Evolutionary conservation across 2,113 vertebrate genomes (phyloP), one percentile per base, ranked within the genome.

Genomic region (Tenebrosternarchus preto): DNA sequence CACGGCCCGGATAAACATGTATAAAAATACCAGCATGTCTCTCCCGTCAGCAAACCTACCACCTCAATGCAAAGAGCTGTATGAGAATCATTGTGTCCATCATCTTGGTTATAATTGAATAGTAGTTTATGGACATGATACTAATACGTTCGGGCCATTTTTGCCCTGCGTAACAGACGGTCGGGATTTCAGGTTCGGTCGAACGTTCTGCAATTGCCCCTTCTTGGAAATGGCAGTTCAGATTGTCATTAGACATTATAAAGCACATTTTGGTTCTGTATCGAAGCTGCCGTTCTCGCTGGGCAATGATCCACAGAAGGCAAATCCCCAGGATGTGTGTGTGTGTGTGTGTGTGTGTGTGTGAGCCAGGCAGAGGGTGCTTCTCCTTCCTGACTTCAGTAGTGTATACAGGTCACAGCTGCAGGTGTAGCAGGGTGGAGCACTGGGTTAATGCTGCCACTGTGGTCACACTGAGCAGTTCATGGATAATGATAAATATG

Each of bases 231-330:
- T 71, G 81, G 82, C 78, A 85, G 85, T 78, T 85, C 80, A 87
- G 92, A 93, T 92, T 93, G 90, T 93, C 92, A 88, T 83, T 87
- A 73, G 70, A 76, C 46, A 83, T 82, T 85, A 84, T 90, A 90
- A 92, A 91, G 89, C 92, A 90, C 84, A 84, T 85, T 85, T 88
- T 88, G 90, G 88, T 91, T 91, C 81, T 82, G 83, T 81, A 89
- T 84, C 71, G 77, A 78, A 80, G 70, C 12, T 60, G 29, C 36
- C 83, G 29, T 82, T 73, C 72, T 81, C 82, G 78, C 77, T 78
- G 78, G 83, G 85, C 60, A 85, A 73, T 77, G 46, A 81, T 33
- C 79, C 71, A 8, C 64, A 55, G 29, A 36, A 80, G 76, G 77
- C 59, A 73, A 78, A 81, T 82, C 74, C 72, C 61, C 78, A n/a